Base-by-base conservation (phyloP, 2,888 invertebrate species). In the Himalopsyche tibetana region DNA sequence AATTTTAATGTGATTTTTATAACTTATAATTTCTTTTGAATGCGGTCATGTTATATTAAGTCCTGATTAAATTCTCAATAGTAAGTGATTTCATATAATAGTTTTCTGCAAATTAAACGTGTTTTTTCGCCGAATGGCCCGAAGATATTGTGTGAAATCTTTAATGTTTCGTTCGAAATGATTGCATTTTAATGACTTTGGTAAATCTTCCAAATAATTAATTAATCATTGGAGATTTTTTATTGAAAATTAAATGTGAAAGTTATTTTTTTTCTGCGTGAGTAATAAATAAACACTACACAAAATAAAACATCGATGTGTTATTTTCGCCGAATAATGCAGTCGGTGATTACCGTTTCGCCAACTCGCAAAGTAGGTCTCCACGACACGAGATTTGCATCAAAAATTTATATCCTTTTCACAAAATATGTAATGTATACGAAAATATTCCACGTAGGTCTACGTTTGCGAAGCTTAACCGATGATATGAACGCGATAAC, bases 361-460 rank as follows among this genome's bases (percentile, higher is more conserved):
- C 36, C 74, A 36, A 38, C 11, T 74, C 28, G 11, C 11, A 15
- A 74, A 36, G 74, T 74, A 74, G 74, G 74, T 38, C 74, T 19
- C 36, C 12, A 5, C 36, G 38, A 74, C 15, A 74, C 74, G 74
- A 74, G 74, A 74, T 36, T 74, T 36, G 74, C 74, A 74, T 74
- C 12, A 74, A 74, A 63, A 6, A 38, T 74, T 74, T 74, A 38
- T 15, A 74, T 74, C 36, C 63, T 63, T 63, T 28, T 6, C n/a
- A 19, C 6, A 28, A 28, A 19, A 63, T 28, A 28, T 19, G n/a
- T 19, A 63, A 63, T 28, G 15, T 63, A 74, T 12, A 36, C 28
- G 74, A 74, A 69, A 74, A 74, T 74, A 74, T 74, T 74, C 74
- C 74, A 74, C 74, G 74, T 74, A 74, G 15, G 38, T 74, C 36